Conservation (phyloP, 2,888 invertebrate species). For the Troides aeacus region DNA sequence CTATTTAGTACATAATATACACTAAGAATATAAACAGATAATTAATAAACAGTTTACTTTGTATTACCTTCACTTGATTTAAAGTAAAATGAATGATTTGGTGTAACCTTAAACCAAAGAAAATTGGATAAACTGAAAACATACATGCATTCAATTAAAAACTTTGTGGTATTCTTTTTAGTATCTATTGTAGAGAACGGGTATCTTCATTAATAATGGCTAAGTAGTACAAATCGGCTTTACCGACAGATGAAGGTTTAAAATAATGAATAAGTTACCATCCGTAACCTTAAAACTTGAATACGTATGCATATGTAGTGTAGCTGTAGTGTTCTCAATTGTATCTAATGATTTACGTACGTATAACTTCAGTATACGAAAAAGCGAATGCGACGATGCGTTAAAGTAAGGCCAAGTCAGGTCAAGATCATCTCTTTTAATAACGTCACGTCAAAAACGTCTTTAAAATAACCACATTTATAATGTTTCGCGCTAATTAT, state of each 20-base stretch:
- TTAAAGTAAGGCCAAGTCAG: conserved; percentile 30
- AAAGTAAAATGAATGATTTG: too few relatives aligned
- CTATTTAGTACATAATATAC: too few relatives aligned
- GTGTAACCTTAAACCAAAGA: too few relatives aligned
- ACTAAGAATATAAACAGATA: too few relatives aligned
- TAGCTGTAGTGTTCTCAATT: conserved; percentile 6
- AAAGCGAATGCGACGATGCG: conserved; percentile 10
- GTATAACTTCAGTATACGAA: conserved; percentile 14
- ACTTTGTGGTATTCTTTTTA: too few relatives aligned
- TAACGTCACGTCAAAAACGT: neutral
- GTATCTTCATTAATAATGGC: neutral
- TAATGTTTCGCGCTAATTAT: neutral
- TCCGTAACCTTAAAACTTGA: conserved; percentile 8
- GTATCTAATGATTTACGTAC: conserved; percentile 14
- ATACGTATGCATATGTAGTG: neutral
- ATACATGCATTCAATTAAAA: too few relatives aligned
- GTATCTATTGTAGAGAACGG: too few relatives aligned
- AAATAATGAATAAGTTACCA: neutral
- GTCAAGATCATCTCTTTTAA: conserved; percentile 28
- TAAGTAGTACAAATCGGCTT: neutral
- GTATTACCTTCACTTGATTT: too few relatives aligned
- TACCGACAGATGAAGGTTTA: conserved; percentile 13
- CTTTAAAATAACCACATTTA: neutral
- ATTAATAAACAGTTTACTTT: too few relatives aligned
- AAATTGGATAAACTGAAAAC: too few relatives aligned